phyloP scores from a whole-genome alignment of 2,113 vertebrate species.

The Lates calcarifer region DNA sequence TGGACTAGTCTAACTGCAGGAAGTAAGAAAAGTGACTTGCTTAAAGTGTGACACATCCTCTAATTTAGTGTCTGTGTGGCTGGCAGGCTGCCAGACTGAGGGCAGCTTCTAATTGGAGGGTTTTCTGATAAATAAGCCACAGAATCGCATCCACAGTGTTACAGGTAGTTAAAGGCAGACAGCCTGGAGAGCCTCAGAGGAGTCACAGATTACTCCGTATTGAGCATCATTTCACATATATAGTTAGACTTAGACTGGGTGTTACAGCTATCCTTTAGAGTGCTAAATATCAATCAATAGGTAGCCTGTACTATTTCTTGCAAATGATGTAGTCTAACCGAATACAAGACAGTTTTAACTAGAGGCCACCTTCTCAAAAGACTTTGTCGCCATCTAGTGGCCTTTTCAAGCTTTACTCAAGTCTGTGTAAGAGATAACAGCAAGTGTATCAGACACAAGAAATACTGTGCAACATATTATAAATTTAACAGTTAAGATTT shows the following conservation, averaged over 20 bases:
- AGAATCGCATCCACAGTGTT: constrained; percentile 32
- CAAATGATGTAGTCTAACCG: background rate
- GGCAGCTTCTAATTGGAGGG: constrained; percentile 68
- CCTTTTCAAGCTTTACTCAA: background rate
- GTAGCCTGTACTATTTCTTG: background rate
- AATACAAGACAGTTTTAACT: background rate
- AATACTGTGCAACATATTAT: background rate
- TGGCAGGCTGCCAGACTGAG: constrained; percentile 58
- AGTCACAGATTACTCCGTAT: background rate
- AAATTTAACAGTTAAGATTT: background rate
- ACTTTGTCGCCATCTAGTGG: constrained; percentile 69
- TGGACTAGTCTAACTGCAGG: constrained; percentile 14
- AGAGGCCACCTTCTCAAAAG: constrained; percentile 2
- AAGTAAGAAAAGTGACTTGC: constrained; percentile 25
- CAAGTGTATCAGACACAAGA: background rate
- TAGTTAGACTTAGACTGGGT: background rate
- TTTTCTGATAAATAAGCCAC: constrained; percentile 42
- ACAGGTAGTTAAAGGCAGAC: constrained; percentile 21
- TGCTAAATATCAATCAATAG: too few species aligned
- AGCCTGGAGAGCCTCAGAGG: background rate
- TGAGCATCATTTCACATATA: constrained; percentile 2
- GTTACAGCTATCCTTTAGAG: background rate
- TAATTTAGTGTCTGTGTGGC: constrained; percentile 47
- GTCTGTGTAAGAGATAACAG: rapidly evolving
- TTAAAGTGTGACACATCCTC: constrained; percentile 33